Evolutionary conservation across 1,140 invertebrate species (phyloP).

Genomic region (Homarus americanus): DNA sequence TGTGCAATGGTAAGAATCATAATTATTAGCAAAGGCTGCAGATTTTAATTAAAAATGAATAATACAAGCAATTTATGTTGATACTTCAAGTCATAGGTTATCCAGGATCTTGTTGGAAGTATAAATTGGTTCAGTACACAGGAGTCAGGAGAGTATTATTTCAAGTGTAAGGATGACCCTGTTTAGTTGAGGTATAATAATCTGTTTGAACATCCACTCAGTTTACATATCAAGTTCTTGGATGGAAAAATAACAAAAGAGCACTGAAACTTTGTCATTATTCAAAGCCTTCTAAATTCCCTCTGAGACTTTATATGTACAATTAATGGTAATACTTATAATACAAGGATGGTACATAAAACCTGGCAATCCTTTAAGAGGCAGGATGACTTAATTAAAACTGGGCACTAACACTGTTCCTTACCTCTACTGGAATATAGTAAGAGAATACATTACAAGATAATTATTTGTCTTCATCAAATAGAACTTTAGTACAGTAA

Average conservation of each 20-base stretch:
- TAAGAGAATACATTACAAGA: neutral
- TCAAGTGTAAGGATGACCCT: neutral
- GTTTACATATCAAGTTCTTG: neutral
- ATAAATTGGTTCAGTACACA: neutral
- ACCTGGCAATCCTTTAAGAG: neutral
- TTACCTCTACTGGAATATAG: neutral
- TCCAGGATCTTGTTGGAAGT: neutral
- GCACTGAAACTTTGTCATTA: neutral
- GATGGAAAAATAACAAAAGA: neutral
- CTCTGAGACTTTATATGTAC: neutral
- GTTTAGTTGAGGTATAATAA: neutral
- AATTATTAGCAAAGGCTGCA: neutral
- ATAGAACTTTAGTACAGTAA: neutral
- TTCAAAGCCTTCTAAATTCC: neutral
- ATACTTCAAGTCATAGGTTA: neutral
- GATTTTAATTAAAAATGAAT: neutral
- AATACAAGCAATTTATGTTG: neutral
- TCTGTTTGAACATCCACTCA: neutral
- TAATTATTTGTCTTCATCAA: neutral
- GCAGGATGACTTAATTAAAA: neutral
- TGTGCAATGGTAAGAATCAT: neutral
- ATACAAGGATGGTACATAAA: neutral
- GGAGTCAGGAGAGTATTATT: neutral
- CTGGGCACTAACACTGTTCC: neutral
- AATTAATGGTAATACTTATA: neutral